Evolutionary conservation across 2,888 invertebrate species (phyloP), one percentile per base, ranked within the genome.

Genomic region (Oegoconia quadripuncta): DNA sequence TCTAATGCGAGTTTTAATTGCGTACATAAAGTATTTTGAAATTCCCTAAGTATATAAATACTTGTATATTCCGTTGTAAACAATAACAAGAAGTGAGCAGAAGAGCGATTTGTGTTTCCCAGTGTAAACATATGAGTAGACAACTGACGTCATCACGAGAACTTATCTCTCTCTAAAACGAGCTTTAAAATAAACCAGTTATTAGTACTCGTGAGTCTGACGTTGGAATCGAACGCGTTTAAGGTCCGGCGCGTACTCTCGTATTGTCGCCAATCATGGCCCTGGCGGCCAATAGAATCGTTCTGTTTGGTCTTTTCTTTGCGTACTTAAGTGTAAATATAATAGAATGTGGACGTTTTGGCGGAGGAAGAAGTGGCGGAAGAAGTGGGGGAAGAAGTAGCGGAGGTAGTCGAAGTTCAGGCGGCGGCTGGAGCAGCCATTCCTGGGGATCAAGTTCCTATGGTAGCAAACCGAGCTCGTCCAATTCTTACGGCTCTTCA

Each of bases 301-400:
- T 69, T 51, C 54, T 80, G 66, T 69, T 78, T 64, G 71, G 74
- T 56, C 64, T 81, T 11, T 60, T 78, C 38, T 46, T 79, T 42
- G 51, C 63, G 42, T 63, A 64, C 58, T 39, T 68, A 23, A 54
- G 61, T 34, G 52, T 64, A 22, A 59, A 63, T 48, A 54, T 62
- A 33, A 57, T 62, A 37, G 64, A 73, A 52, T 64, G 74, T 51
- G 38, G 54, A 28, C 50, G 64, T 28, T 46, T 50, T 18, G 44
- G 64, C 39, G 42, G 65, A 30, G 34, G 15, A 25, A 37, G 42
- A 28, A 37, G 60, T 8, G 43, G 65, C 2, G 41, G 59, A 1
- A 33, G 65, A 3, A 39, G 63, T 53, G 52, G 46, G 45, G 17
- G 41, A 42, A 23, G 48, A 25, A 15, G 31, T 7, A 17, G 15